phyloP scores from a whole-genome alignment of 1,140 invertebrate genomes.

The Lordiphosa stackelbergi region DNA sequence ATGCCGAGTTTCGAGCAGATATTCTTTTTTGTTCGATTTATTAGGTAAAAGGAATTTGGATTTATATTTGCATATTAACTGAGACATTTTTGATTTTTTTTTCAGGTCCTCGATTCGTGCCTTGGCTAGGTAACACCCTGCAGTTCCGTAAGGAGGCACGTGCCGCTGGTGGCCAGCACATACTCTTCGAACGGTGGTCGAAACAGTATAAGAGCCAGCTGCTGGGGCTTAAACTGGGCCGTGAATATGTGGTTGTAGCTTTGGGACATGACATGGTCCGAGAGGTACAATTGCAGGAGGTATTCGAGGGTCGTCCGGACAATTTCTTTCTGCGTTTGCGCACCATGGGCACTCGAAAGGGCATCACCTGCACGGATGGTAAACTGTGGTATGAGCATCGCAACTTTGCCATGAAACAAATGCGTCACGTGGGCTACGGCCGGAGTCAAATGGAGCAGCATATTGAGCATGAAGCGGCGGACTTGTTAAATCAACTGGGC shows the following conservation, averaged over 20 bases:
- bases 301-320: conserved; percentile 85
- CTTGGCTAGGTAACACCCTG: conserved; percentile 82
- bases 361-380: conserved; percentile 88
- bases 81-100: background rate
- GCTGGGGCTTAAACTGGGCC: conserved; percentile 83
- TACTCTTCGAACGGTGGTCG: conserved; percentile 80
- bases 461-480: conserved; percentile 82
- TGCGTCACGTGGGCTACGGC: conserved; percentile 86
- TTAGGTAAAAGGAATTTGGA: too few relatives aligned
- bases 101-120: conserved; percentile 84
- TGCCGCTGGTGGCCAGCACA: conserved; percentile 81
- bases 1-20: too few relatives aligned
- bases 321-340: conserved; percentile 84
- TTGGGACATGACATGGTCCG: conserved; percentile 80
- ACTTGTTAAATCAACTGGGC: conserved; percentile 78
- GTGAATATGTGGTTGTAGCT: conserved; percentile 81
- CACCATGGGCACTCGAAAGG: conserved; percentile 81
- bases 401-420: conserved; percentile 83
- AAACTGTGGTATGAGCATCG: conserved; percentile 86
- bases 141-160: conserved; percentile 79
- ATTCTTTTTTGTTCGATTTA: too few relatives aligned
- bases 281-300: conserved; percentile 81
- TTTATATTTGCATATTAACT: too few relatives aligned
- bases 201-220: conserved; percentile 82
- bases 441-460: conserved; percentile 84